Evolutionary conservation across 2,888 invertebrate species (phyloP).

Genomic region (Agriopis leucophaearia): DNA sequence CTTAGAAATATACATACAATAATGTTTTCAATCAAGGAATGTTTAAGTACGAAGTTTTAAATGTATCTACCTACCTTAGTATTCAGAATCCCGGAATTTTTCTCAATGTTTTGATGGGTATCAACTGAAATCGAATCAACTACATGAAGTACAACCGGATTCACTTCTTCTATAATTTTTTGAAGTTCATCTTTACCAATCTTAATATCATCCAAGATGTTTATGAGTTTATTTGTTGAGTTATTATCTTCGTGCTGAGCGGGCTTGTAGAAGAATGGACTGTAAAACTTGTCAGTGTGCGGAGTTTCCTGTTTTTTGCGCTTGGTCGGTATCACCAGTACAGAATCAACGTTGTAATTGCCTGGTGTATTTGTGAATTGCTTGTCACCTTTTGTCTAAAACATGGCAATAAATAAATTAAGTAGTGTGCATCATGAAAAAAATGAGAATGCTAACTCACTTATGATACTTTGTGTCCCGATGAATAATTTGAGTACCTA

Average conservation of each 20-base stretch:
- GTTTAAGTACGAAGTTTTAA: not conserved
- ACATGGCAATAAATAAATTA: slow-evolving; percentile 4
- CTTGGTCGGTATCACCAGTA: slow-evolving; percentile 41
- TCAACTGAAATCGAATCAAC: slow-evolving; percentile 59
- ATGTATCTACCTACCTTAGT: slow-evolving; percentile 17
- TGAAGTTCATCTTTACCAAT: slow-evolving; percentile 62
- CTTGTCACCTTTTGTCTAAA: slow-evolving; percentile 60
- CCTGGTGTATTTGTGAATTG: slow-evolving; percentile 42
- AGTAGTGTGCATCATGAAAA: too few relatives aligned
- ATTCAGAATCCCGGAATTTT: not conserved
- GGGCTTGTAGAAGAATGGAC: slow-evolving; percentile 59
- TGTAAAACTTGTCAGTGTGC: slow-evolving; percentile 42
- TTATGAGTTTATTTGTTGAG: slow-evolving; percentile 72
- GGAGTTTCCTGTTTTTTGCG: slow-evolving; percentile 36
- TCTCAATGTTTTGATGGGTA: not conserved
- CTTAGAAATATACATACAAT: too few relatives aligned
- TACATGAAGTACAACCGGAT: slow-evolving; percentile 58
- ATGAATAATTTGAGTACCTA: too few relatives aligned
- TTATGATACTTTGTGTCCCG: too few relatives aligned
- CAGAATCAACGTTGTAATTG: slow-evolving; percentile 22
- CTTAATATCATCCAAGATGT: slow-evolving; percentile 72
- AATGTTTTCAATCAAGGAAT: too few relatives aligned
- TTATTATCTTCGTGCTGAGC: slow-evolving; percentile 47
- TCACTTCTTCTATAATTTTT: slow-evolving; percentile 64
- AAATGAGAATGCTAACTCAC: too few relatives aligned